Evolutionary conservation across 2,797 vertebrate genomes (phyloP).

Genomic region (Echeneis naucrates): DNA sequence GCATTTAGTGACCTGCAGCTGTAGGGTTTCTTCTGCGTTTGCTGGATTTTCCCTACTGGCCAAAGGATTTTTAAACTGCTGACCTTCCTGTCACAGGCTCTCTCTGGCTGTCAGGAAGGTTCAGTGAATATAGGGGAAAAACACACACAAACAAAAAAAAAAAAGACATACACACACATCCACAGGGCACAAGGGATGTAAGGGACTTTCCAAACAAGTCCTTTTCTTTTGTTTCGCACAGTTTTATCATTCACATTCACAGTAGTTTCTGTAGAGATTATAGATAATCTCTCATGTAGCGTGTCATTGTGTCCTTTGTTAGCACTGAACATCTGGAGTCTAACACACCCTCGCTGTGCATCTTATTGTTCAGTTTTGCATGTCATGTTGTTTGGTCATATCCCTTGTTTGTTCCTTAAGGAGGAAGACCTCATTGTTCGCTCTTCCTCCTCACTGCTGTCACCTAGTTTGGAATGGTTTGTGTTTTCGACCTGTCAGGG

Average conservation of each 20-base stretch:
- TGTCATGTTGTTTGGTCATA: slow-evolving; percentile 24
- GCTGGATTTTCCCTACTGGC: slow-evolving; percentile 39
- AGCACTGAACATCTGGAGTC: slow-evolving; percentile 27
- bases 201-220: slow-evolving; percentile 41
- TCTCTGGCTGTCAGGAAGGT: slow-evolving; percentile 17
- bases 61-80: slow-evolving; percentile 30
- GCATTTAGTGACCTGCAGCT: not conserved
- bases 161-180: not conserved
- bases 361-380: slow-evolving; percentile 23
- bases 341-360: not conserved
- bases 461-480: not conserved
- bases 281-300: not conserved
- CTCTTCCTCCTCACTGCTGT: slow-evolving; percentile 44
- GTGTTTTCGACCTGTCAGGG: slow-evolving; percentile 13
- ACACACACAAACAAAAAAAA: not conserved
- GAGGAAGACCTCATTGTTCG: slow-evolving; percentile 70
- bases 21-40: not conserved
- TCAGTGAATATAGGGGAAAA: slow-evolving; percentile 21
- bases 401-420: slow-evolving; percentile 35
- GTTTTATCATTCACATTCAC: not conserved
- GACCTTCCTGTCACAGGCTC: slow-evolving; percentile 57
- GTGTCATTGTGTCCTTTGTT: slow-evolving; percentile 34
- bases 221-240: not conserved
- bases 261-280: not conserved
- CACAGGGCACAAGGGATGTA: not conserved